Evolutionary conservation across 2,888 invertebrate genomes (phyloP).

Genomic region (Noctua comes): DNA sequence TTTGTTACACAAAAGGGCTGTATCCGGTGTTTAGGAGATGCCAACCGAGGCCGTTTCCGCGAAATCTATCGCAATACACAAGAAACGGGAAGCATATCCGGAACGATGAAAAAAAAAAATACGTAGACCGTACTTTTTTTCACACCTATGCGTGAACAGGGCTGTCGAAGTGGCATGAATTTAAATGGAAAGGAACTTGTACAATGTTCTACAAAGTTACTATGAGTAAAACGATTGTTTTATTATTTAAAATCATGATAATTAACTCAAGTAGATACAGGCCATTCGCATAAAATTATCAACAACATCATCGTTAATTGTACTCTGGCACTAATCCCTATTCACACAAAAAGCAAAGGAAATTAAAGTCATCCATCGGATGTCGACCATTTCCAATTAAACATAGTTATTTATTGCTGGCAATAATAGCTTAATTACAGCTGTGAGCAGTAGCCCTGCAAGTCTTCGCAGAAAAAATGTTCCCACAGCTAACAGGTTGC

Average conservation of each 20-base stretch:
- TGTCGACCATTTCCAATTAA: constrained; percentile 67
- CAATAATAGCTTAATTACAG: constrained; percentile 72
- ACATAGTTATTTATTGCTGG: constrained; percentile 66
- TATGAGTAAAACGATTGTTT: constrained; percentile 1
- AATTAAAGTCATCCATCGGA: constrained; percentile 64
- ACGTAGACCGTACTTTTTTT: constrained; percentile 71
- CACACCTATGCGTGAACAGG: constrained; percentile 75
- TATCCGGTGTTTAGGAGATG: constrained; percentile 84
- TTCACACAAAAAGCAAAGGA: constrained; percentile 62
- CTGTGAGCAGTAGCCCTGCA: constrained; percentile 77
- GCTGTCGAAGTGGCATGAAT: constrained; percentile 65
- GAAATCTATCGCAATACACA: constrained; percentile 87
- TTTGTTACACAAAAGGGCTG: constrained; percentile 87
- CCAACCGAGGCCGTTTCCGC: constrained; percentile 83
- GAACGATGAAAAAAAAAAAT: constrained; percentile 83
- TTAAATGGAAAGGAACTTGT: constrained; percentile 3
- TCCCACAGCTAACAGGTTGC: constrained; percentile 89
- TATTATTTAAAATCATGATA: constrained; percentile 28
- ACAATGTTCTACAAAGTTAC: neutral
- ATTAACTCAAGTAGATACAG: constrained; percentile 10
- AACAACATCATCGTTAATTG: constrained; percentile 40
- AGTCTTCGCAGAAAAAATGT: constrained; percentile 81
- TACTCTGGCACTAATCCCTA: constrained; percentile 46
- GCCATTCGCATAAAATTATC: constrained; percentile 31
- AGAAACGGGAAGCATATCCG: constrained; percentile 89